phyloP scores from a whole-genome alignment of 2,797 vertebrate species.

The Molothrus ater region DNA sequence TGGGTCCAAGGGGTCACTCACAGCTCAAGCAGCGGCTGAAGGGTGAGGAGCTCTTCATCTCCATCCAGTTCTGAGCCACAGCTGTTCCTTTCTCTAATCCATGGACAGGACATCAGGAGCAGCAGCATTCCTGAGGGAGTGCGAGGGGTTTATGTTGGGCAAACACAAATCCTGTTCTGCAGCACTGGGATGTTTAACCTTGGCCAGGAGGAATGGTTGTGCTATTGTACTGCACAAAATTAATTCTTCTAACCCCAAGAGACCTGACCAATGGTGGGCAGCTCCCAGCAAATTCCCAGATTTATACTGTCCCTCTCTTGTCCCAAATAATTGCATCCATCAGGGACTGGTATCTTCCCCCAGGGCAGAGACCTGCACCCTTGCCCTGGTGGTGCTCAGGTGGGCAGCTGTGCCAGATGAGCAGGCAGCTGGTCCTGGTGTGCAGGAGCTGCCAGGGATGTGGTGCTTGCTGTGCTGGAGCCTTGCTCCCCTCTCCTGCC shows the following conservation, averaged over 20 bases:
- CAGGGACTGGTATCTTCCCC: background rate
- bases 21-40: background rate
- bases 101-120: background rate
- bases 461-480: accelerated
- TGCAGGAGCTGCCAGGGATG: background rate
- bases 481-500: background rate
- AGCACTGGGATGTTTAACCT: constrained; percentile 41
- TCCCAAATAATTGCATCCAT: background rate
- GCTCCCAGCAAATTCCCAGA: background rate
- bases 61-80: background rate
- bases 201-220: background rate
- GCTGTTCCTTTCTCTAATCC: background rate
- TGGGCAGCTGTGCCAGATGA: background rate
- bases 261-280: background rate
- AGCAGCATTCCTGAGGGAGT: background rate
- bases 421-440: accelerated
- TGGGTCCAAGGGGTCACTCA: background rate
- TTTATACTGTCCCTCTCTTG: background rate
- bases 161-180: background rate
- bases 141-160: background rate
- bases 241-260: background rate
- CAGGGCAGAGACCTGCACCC: background rate
- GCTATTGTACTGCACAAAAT: constrained; percentile 6
- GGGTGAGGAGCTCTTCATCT: background rate
- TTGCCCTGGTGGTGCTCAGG: background rate